Base-by-base conservation (phyloP, 1,140 invertebrate species). In the Gonatopus flavifemur region DNA sequence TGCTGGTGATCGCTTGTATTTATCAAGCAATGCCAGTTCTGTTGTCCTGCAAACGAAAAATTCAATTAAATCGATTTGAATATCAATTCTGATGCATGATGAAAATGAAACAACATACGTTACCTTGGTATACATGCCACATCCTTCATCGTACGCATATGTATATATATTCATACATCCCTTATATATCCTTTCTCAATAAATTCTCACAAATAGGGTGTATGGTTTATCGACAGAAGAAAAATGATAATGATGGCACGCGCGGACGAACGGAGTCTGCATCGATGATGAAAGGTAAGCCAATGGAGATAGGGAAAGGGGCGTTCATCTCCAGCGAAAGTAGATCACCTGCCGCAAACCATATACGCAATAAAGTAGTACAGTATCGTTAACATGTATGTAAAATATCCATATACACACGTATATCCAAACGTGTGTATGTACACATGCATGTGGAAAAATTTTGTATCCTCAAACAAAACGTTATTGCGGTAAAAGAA, bases 21-120 rank as follows among this genome's bases (percentile, higher is more conserved):
- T 38, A 64, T 67, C 70, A 74, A 74, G 72, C 59, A 72, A 61
- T 67, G 70, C 72, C 72, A 74, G 72, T 66, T 55, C 54, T 64
- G 59, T 70, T 62, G 66, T 67, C 64, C 67, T 69, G 47, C 33
- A 62, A 47, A 50, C 3, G 15, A 55, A 18, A 43, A 12, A 35
- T 25, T 3, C 19, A 37, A 6, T n/a, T 12, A 24, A 20, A 19
- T 12, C 19, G 12, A 2, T 4, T 18, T 16, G 21, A 35, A 2
- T 5, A 8, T 42, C 22, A 18, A 5, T 18, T 18, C 5, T 20
- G 5, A 21, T 35, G 31, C 10, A 15, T 31, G 20, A 19, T 15
- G 7, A 12, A 22, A 3, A n/a, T 8, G 8, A 19, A 24, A 15
- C 6, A 15, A 25, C 20, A 3, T n/a, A 13, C 12, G 2, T 22